Conservation (phyloP, 2,113 vertebrate genomes). For the Variabilichromis moorii region DNA sequence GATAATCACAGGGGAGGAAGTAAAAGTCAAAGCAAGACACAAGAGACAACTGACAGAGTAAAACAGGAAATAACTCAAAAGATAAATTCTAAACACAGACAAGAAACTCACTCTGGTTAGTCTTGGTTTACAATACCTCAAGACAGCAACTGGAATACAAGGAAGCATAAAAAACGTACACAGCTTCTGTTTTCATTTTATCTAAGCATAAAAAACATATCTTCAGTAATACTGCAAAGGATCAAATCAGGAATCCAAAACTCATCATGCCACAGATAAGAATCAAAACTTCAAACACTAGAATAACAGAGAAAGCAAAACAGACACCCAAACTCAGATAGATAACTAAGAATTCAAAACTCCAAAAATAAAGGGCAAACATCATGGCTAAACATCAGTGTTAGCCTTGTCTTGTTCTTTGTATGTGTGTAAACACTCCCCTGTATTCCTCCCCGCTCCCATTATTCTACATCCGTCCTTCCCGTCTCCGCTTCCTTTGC, state of each 20-base stretch:
- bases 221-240: not conserved
- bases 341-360: not conserved
- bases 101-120: not conserved
- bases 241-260: not conserved
- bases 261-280: not conserved
- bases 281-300: not conserved
- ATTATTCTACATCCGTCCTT: conserved; percentile 65
- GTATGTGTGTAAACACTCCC: not conserved
- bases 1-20: not conserved
- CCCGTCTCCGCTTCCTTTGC: conserved; percentile 62
- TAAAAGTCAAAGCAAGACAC: not conserved
- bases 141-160: not conserved
- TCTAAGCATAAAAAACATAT: not conserved
- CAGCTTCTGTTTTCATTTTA: not conserved
- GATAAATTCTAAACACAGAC: not conserved
- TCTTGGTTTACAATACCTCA: not conserved
- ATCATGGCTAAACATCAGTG: not conserved
- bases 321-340: not conserved
- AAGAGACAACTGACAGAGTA: not conserved
- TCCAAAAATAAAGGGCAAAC: not conserved
- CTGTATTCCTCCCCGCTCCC: conserved; percentile 60
- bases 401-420: not conserved
- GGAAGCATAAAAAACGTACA: not conserved
- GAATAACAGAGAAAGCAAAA: not conserved
- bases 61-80: not conserved